Conservation (phyloP, 2,113 vertebrate species). For the Cynoglossus semilaevis region DNA sequence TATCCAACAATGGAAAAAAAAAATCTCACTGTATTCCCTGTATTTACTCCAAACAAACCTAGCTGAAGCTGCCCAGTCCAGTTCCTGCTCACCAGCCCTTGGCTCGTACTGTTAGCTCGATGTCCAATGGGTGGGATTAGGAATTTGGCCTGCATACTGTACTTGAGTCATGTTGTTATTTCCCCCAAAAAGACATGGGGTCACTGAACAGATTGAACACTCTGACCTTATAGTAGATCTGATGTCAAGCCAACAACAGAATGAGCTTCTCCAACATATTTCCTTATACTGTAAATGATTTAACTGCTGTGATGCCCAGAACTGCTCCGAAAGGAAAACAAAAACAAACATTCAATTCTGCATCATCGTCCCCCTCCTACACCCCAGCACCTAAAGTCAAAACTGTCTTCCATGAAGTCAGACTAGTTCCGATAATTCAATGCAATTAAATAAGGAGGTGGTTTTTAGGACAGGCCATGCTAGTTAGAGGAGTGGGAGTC, state of each 20-base stretch:
- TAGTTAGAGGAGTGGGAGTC: conserved; percentile 8
- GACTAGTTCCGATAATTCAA: conserved; percentile 5
- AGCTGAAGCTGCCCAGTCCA: conserved; percentile 36
- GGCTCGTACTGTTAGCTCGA: conserved; percentile 43
- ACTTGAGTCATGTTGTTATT: conserved; percentile 24
- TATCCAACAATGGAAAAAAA: conserved; percentile 25
- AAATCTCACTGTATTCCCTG: too few species aligned
- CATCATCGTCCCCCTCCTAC: too few species aligned
- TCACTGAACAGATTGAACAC: conserved; percentile 66
- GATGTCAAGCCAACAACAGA: conserved; percentile 39
- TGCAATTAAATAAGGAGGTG: neutral
- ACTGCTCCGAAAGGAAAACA: conserved; percentile 11
- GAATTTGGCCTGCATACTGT: neutral
- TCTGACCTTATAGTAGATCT: conserved; percentile 17
- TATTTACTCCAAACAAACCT: conserved; percentile 48
- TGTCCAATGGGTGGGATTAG: conserved; percentile 27
- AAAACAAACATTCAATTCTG: conserved; percentile 11
- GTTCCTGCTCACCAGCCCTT: conserved; percentile 37
- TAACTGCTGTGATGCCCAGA: too few species aligned
- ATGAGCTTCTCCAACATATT: neutral
- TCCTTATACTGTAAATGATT: too few species aligned
- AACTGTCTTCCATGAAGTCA: neutral
- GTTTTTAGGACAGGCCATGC: conserved; percentile 5
- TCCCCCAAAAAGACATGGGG: conserved; percentile 40
- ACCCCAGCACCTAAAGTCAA: neutral